Conservation (phyloP, 1,140 invertebrate species). For the Zaprionus inermis region DNA sequence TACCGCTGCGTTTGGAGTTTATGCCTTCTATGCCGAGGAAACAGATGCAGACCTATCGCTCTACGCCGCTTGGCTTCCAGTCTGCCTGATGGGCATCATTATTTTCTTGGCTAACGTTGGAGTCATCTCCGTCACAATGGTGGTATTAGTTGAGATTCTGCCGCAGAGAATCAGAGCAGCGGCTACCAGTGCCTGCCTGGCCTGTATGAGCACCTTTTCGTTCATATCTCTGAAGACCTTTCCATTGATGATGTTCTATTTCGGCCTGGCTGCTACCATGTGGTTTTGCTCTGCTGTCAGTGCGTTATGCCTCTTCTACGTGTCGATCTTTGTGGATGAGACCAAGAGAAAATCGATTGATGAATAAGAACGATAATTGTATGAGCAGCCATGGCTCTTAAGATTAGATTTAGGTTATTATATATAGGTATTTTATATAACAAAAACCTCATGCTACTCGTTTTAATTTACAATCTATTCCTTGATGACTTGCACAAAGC, state of each 20-base stretch:
- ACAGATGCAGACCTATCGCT: slow-evolving; percentile 49
- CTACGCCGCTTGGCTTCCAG: slow-evolving; percentile 67
- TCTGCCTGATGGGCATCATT: slow-evolving; percentile 66
- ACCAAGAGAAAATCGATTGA: slow-evolving; percentile 76
- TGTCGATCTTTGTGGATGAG: slow-evolving; percentile 68
- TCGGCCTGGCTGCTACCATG: slow-evolving; percentile 74
- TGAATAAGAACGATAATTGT: slow-evolving; percentile 38
- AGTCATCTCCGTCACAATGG: slow-evolving; percentile 68
- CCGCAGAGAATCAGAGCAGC: slow-evolving; percentile 66
- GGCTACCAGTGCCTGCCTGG: slow-evolving; percentile 66
- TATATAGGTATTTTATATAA: neutral
- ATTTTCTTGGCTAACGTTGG: slow-evolving; percentile 74
- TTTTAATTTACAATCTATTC: neutral
- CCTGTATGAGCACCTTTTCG: slow-evolving; percentile 63
- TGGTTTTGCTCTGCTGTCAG: slow-evolving; percentile 66
- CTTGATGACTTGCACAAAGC: neutral
- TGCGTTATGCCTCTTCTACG: slow-evolving; percentile 63
- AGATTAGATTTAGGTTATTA: neutral
- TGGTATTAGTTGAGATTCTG: slow-evolving; percentile 74
- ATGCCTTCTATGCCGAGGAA: slow-evolving; percentile 70
- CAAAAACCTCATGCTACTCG: neutral
- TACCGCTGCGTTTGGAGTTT: slow-evolving; percentile 58
- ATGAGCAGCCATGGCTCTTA: neutral
- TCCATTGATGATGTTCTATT: slow-evolving; percentile 65
- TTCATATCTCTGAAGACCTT: slow-evolving; percentile 69